Conservation (phyloP, 1,140 invertebrate species). For the Drosophila nigromelanica region DNA sequence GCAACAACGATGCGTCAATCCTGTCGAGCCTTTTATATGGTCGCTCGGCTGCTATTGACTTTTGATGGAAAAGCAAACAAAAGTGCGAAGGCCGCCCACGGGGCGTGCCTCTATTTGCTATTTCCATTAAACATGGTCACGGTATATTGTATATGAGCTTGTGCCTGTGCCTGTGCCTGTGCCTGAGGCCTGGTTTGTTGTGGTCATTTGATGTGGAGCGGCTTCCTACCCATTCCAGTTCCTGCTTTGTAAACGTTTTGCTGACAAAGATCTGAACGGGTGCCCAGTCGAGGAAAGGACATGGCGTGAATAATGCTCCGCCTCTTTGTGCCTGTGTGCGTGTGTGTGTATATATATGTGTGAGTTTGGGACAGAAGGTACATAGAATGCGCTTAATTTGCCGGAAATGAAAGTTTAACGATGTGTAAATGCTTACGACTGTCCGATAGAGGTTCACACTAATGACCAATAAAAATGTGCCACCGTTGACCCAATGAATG, state of each 20-base stretch:
- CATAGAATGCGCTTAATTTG: slow-evolving; percentile 82
- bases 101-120: slow-evolving; percentile 59
- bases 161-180: background rate
- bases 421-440: slow-evolving; percentile 83
- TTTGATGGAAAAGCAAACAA: slow-evolving; percentile 81
- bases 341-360: slow-evolving; percentile 15
- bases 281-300: slow-evolving; percentile 24
- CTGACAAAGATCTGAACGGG: slow-evolving; percentile 63
- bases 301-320: slow-evolving; percentile 26
- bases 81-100: slow-evolving; percentile 52
- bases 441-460: slow-evolving; percentile 77
- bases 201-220: slow-evolving; percentile 56
- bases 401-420: slow-evolving; percentile 83
- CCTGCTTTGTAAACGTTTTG: slow-evolving; percentile 39
- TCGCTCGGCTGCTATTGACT: slow-evolving; percentile 69
- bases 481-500: slow-evolving; percentile 38
- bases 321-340: background rate
- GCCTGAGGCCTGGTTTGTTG: slow-evolving; percentile 51
- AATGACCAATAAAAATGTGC: slow-evolving; percentile 82
- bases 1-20: background rate
- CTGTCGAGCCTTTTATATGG: slow-evolving; percentile 38
- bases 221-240: too few relatives aligned
- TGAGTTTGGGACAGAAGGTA: slow-evolving; percentile 45
- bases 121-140: slow-evolving; percentile 68
- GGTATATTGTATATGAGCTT: background rate